Evolutionary conservation across 1,140 invertebrate genomes (phyloP), one percentile per base, ranked within the genome.

Genomic region (Papilio glaucus): DNA sequence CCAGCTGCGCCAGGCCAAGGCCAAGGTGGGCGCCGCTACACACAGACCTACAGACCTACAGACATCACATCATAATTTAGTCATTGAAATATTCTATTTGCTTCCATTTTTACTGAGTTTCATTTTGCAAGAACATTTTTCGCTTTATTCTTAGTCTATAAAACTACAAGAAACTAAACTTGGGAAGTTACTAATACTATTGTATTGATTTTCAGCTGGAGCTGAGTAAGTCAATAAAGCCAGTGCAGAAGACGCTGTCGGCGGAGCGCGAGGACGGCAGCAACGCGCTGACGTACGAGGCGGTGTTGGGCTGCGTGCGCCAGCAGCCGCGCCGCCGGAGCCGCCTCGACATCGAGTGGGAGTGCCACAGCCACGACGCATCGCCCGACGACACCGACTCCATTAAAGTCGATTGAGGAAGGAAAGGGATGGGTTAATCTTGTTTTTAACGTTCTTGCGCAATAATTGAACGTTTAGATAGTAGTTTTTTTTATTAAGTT

Each of bases 1-100:
- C 0, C 90, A 90, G 74, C 80, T 92, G 37, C 77, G 82, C n/a
- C 81, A 85, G 73, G 87, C 90, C n/a, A 92, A 90, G 72, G 79
- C 80, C 29, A 86, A 90, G 86, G 90, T 90, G 29, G 29, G 15
- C 29, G 10, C 41, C 4, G 29, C 29, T 33, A 3, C 2, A 33
- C 29, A 33, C 29, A 33, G 29, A 33, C 2, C 2, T 6, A 33
- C 2, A 33, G 2, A 33, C 29, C 2, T 33, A 33, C 29, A 33
- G 2, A 33, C 29, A 33, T 2, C 2, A 6, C 2, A 33, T 33
- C 2, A 3, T 6, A 6, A 2, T 6, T 6, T 33, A 33, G 6
- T 33, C 29, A 33, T 33, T 3, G 6, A 33, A 2, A 33, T 33
- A 33, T 33, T 6, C 29, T 6, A 33, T 33, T 33, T 33, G 29